Percentiles rank a stretch among this genome's conserved stretches.
These are phyloP conservation scores for Napeogenes sylphis DNA, from an alignment of 2,888 invertebrate species.

Conservation along the genomic window DNA sequence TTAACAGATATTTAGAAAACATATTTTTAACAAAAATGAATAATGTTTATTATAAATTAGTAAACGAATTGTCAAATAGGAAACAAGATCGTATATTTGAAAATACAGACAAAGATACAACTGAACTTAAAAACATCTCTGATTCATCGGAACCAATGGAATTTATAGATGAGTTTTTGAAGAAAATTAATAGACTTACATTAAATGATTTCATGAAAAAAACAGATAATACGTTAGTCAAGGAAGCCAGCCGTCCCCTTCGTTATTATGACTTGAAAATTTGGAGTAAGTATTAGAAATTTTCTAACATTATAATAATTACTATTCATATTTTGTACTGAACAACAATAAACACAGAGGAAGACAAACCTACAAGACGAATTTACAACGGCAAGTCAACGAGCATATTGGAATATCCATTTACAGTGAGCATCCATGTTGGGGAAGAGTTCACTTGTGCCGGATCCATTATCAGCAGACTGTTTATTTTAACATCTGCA, in stretches of 20 bases:
- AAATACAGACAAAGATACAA: too few relatives aligned
- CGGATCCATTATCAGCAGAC: slow-evolving; percentile 42
- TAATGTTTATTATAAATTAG: too few relatives aligned
- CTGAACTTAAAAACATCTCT: not conserved
- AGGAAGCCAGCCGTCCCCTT: not conserved
- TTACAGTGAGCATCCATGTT: slow-evolving; percentile 42
- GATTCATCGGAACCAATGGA: not conserved
- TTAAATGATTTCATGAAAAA: slow-evolving; percentile 10
- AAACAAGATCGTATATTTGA: too few relatives aligned
- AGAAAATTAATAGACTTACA: slow-evolving; percentile 11
- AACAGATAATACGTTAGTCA: not conserved
- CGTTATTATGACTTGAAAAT: slow-evolving; percentile 3
- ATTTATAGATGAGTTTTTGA: slow-evolving; percentile 5
- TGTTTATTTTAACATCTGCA: slow-evolving; percentile 46
- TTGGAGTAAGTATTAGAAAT: slow-evolving; percentile 4
- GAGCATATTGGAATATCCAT: slow-evolving; percentile 37
- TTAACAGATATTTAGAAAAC: too few relatives aligned
- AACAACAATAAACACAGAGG: not conserved
- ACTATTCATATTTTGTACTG: not conserved
- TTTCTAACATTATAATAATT: not conserved
- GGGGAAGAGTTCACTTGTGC: slow-evolving; percentile 38
- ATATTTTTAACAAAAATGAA: too few relatives aligned
- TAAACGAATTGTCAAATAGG: too few relatives aligned
- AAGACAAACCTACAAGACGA: slow-evolving; percentile 19
- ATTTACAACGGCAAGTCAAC: slow-evolving; percentile 35